Base-by-base conservation (phyloP, 2,888 invertebrate genomes). In the Mesorhabditis belari region DNA sequence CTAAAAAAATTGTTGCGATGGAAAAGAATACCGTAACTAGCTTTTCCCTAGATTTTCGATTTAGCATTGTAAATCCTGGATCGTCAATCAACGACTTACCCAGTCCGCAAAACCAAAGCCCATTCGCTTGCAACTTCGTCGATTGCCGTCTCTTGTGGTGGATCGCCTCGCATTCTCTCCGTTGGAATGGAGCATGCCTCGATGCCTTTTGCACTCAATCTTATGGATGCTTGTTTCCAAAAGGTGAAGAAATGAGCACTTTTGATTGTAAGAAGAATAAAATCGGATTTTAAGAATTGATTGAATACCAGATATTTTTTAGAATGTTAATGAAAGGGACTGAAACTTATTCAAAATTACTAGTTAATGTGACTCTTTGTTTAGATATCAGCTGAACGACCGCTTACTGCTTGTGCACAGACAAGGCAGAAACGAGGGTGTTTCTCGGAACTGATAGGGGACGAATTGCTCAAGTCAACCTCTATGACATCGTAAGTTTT, bases 381-480 rank as follows among this genome's bases (percentile, higher is more conserved):
- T 60, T 71, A 64, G 55, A 75, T 6, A 68, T 68, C 9, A 62
- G 68, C 5, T 76, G 77, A 61, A 65, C 70, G 6, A 71, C 75
- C 3, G 52, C 77, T 28, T 70, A 72, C 5, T 52, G 67, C 3
- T 73, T 72, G 24, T 62, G 65, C 12, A 65, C 77, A 23, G 76
- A 77, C 64, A 58, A 67, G 2, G 72, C 73, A 5, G 77, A 77
- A 55, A 64, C 70, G 4, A 66, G 71, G 3, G 49, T 77, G 12
- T 74, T 74, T 51, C 26, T 77, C 12, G 75, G 74, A 28, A 69
- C 75, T 0, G 70, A 70, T 55, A 63, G 66, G 12, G 77, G 77
- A 53, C 62, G 65, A 17, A 70, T 77, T 49, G 70, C 66, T 9
- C 71, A 70, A 24, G 63, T 75, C 49, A 66, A 68, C 50, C 58